Percentiles rank a stretch among this genome's conserved stretches.
Conservation (phyloP, 2,797 vertebrate species). For the Bufotes viridis region DNA sequence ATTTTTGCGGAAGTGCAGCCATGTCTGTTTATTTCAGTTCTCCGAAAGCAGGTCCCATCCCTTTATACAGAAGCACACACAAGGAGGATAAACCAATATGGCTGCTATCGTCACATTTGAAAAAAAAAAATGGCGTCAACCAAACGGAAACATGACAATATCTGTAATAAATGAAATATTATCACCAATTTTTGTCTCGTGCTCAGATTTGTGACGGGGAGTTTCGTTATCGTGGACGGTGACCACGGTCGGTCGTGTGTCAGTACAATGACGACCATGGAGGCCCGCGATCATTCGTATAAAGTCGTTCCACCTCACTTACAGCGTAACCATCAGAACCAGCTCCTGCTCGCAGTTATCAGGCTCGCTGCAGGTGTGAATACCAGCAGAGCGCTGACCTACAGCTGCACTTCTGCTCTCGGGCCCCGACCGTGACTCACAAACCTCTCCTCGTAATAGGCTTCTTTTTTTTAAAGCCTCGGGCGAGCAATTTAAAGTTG, state of each 20-base stretch:
- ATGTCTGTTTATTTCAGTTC: neutral
- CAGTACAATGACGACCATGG: neutral
- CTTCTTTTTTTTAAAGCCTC: neutral
- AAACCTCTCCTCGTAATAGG: neutral
- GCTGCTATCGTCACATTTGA: too few relatives aligned
- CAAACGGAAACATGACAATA: neutral
- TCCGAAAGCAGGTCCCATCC: too few relatives aligned
- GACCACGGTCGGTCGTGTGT: neutral
- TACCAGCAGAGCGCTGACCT: too few relatives aligned
- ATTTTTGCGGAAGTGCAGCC: neutral
- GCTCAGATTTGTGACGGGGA: too few relatives aligned
- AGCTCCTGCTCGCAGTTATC: too few relatives aligned
- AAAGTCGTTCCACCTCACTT: neutral
- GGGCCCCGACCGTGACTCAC: neutral
- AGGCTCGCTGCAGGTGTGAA: too few relatives aligned
- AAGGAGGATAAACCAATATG: neutral
- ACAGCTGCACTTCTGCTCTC: neutral
- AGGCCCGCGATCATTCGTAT: neutral
- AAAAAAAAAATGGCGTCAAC: too few relatives aligned
- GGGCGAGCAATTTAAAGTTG: constrained; percentile 20
- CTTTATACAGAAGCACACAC: too few relatives aligned
- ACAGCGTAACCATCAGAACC: too few relatives aligned
- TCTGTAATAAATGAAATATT: neutral
- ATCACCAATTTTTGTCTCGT: neutral
- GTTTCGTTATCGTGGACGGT: too few relatives aligned